Conservation (phyloP, 2,888 invertebrate species). For the Latrodectus elegans region DNA sequence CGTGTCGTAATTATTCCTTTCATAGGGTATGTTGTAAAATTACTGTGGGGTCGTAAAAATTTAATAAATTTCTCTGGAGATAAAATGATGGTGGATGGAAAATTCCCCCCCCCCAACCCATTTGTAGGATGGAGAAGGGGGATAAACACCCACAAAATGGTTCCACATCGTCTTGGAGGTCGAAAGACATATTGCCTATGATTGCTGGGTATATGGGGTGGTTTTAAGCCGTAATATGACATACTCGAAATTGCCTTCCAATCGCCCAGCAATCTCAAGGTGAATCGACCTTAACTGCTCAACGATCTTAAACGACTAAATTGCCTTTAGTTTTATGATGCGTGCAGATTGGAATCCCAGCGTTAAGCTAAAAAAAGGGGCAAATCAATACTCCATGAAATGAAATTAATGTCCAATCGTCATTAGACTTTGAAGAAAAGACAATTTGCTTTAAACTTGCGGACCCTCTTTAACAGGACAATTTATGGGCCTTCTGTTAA, state of each 20-base stretch:
- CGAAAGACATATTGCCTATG: slow-evolving; percentile 28
- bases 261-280: neutral
- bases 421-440: too few relatives aligned
- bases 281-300: neutral
- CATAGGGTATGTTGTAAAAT: slow-evolving; percentile 18
- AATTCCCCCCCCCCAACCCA: neutral
- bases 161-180: slow-evolving; percentile 25
- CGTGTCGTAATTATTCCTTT: slow-evolving; percentile 40
- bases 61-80: slow-evolving; percentile 36
- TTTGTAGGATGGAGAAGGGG: neutral
- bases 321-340: slow-evolving; percentile 21
- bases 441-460: too few relatives aligned
- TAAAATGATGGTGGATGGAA: slow-evolving; percentile 1
- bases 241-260: slow-evolving; percentile 26
- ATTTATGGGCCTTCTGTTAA: too few relatives aligned
- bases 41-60: slow-evolving; percentile 32
- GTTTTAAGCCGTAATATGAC: slow-evolving; percentile 15
- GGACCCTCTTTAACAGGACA: too few relatives aligned
- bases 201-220: neutral
- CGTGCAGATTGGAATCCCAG: neutral
- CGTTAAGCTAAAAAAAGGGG: too few relatives aligned
- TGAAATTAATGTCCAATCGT: too few relatives aligned
- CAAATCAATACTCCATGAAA: too few relatives aligned
- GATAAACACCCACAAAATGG: slow-evolving; percentile 35
- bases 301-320: slow-evolving; percentile 8